Evolutionary conservation across 1,140 invertebrate species (phyloP).

Genomic region (Drosophila carrolli): DNA sequence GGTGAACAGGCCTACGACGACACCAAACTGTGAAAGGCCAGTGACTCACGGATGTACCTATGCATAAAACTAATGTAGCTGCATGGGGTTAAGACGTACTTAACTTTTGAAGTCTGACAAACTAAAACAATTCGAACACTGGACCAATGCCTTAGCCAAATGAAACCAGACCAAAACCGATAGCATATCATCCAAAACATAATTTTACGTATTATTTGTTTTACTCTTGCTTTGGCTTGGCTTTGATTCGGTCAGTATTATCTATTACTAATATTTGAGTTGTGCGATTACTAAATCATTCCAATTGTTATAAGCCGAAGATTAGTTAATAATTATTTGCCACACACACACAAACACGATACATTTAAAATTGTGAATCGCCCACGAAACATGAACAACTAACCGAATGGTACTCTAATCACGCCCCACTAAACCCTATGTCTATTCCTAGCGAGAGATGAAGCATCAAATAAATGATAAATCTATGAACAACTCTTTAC

Average conservation of each 20-base stretch:
- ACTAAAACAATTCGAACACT: conserved; percentile 19
- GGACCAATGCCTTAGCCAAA: conserved; percentile 26
- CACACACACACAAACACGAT: conserved; percentile 15
- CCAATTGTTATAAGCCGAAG: conserved; percentile 35
- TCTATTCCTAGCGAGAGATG: conserved; percentile 19
- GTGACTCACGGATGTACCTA: conserved; percentile 20
- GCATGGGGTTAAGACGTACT: conserved; percentile 27
- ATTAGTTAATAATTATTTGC: conserved; percentile 46
- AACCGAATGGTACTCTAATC: conserved; percentile 27
- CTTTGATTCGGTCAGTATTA: conserved; percentile 28
- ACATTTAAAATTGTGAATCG: conserved; percentile 50
- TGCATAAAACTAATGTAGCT: conserved; percentile 1
- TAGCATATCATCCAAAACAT: conserved; percentile 32
- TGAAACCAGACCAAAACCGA: conserved; percentile 29
- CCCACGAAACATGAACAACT: conserved; percentile 41
- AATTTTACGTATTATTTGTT: conserved; percentile 16
- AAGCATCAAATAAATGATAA: conserved; percentile 46
- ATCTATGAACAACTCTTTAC: conserved; percentile 48
- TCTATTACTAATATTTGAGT: conserved; percentile 34
- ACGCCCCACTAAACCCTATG: conserved; percentile 22
- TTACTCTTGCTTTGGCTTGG: conserved; percentile 42
- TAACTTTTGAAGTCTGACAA: conserved; percentile 36
- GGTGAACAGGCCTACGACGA: conserved; percentile 67
- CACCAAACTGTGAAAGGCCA: conserved; percentile 71
- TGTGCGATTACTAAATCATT: conserved; percentile 53